Base-by-base conservation (phyloP, 2,888 invertebrate genomes). In the Euplexia lucipara region DNA sequence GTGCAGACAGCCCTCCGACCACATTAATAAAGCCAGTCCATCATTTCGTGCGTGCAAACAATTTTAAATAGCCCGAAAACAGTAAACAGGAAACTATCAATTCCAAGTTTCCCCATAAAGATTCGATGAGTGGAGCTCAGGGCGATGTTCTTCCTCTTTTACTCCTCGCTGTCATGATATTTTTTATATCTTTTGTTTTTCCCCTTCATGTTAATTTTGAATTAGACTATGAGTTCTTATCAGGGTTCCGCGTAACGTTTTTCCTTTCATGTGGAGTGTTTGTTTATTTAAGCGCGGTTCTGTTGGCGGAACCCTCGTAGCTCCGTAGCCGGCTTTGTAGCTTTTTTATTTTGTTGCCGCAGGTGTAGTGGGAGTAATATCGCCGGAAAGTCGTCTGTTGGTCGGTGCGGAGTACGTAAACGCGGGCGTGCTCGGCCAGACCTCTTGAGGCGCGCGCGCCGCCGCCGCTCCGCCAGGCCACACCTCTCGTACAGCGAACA, bases 291-390 rank as follows among this genome's bases (percentile, higher is more conserved):
- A 86, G 84, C 88, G 88, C 89, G 90, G 88, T 89, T 88, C 85
- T 88, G 87, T 86, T 84, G 83, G 78, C 78, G 85, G 89, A 86
- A 88, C 87, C 87, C 85, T 88, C 83, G 84, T 83, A 83, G 90
- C 87, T 86, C 85, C 87, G 90, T 90, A 88, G 90, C 90, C 86
- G 89, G 92, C 91, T 93, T 94, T 94, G 91, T 94, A 94, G 94
- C 91, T 88, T 91, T 93, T 93, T 93, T 93, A 91, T 94, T 95
- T 95, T 95, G 91, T 95, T 94, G 92, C 92, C 91, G 91, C 95
- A 96, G 96, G 96, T 96, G 92, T 96, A 92, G 96, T 96, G 95
- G 96, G 96, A 94, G 95, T 96, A 86, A 91, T 96, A 92, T 91
- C 93, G 86, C 95, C 96, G 93, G 96, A 96, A 93, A 96, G 95